Evolutionary conservation across 2,888 invertebrate genomes (phyloP), one percentile per base, ranked within the genome.

Genomic region (Lysandra coridon): DNA sequence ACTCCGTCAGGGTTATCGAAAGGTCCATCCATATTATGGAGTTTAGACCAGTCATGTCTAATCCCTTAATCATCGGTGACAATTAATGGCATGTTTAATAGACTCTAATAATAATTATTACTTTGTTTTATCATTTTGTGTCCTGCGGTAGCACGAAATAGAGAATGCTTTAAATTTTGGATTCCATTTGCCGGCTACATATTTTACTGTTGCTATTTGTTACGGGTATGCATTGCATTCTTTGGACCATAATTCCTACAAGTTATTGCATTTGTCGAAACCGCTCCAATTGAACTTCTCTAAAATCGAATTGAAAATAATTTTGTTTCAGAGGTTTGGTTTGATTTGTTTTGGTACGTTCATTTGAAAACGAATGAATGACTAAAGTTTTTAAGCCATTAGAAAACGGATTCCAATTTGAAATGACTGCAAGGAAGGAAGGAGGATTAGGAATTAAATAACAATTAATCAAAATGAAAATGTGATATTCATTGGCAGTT

Each of bases 141-240:
- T 60, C 60, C n/a, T 60, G n/a, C 23, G 12, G 64, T 30, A 64
- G 60, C 10, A 2, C 23, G 3, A 7, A 64, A 64, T 64, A 64
- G 23, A 64, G 7, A 10, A 64, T 64, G 64, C 64, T 30, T 64
- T 64, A 7, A 64, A 64, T 64, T 30, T 23, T 64, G 64, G 64
- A 64, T 64, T 30, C 64, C 23, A 64, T 30, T 64, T 64, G 23
- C 64, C 64, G 64, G 64, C 7, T 30, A 64, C 64, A 30, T 64
- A 64, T 64, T 64, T 64, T 64, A 64, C 64, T 64, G 23, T 30
- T 64, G 23, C 64, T 64, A 30, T 64, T 64, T 64, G 64, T 64
- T 64, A 23, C 2, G 5, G 64, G 10, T 64, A 23, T 64, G 64
- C 64, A 64, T 64, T 64, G 64, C n/a, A 64, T 64, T 64, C 64